Conservation (phyloP, 2,113 vertebrate genomes). For the Zosterops borbonicus region DNA sequence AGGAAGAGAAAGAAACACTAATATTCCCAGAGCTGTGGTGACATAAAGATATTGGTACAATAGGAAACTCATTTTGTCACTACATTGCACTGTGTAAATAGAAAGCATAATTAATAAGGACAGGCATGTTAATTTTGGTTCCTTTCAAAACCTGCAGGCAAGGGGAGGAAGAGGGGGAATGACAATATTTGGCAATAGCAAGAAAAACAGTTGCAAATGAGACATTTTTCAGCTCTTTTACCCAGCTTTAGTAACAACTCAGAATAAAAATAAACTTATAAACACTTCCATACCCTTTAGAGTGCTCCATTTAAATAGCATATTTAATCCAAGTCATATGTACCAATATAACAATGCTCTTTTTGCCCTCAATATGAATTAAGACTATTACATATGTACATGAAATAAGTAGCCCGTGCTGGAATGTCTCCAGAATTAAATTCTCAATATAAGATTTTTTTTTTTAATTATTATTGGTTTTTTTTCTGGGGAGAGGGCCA, state of each 20-base stretch:
- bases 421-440: not conserved
- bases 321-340: conserved; percentile 17
- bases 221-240: not conserved
- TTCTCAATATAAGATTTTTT: not conserved
- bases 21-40: not conserved
- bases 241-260: conserved; percentile 11
- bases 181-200: conserved; percentile 32
- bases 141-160: conserved; percentile 18
- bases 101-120: conserved; percentile 35
- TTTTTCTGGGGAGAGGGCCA: not conserved
- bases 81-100: not conserved
- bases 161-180: not conserved
- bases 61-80: conserved; percentile 23
- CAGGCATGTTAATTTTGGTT: conserved; percentile 27
- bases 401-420: not conserved
- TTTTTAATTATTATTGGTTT: not conserved
- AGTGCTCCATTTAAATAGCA: not conserved
- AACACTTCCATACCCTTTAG: conserved; percentile 1
- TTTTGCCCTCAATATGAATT: conserved; percentile 13
- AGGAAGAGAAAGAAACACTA: not conserved
- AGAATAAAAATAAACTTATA: conserved; percentile 47
- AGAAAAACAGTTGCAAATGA: not conserved
- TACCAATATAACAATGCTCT: not conserved
- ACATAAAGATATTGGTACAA: not conserved
- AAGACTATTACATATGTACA: conserved; percentile 23